Base-by-base conservation (phyloP, 2,888 invertebrate species). In the Griposia aprilina region DNA sequence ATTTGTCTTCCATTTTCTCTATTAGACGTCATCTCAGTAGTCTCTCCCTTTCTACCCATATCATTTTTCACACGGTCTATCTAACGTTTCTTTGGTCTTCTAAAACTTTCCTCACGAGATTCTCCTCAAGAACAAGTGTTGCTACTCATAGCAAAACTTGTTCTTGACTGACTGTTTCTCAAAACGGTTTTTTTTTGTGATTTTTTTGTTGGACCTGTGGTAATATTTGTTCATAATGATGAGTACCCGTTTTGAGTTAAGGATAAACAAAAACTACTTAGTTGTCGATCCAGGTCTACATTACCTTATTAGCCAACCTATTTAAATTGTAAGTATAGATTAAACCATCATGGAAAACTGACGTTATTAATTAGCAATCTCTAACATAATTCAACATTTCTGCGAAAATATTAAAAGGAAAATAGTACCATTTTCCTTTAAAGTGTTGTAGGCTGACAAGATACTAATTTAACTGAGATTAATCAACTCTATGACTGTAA, bases 391-490 rank as follows among this genome's bases (percentile, higher is more conserved):
- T 55, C 15, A 11, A 74, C 10, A 48, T 48, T 74, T 36, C 74
- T 74, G 45, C 11, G 17, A 45, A n/a, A 60, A 50, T 50, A 59
- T 50, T 20, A 23, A 74, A 36, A 50, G 74, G 36, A n/a, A 73
- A 74, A 2, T 3, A 10, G 4, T 11, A 4, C 20, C 10, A 36
- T 50, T 50, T 74, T 59, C 74, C 20, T 74, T 48, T 0, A 30
- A 23, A 45, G 57, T 26, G 36, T 59, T n/a, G 23, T n/a, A 41
- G 5, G 10, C 41, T 23, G 26, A 74, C 36, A 41, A 62, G 26
- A n/a, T 75, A 11, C 2, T 26, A 75, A 75, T 41, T 74, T 26
- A 50, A 75, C 13, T 3, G 17, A 74, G 50, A 50, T 60, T 10
- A 59, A 75, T 74, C 11, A 60, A 41, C 36, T 41, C 15, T 66